A percentile compares a stretch with the other conserved stretches of the same genome.
Conservation (phyloP, 2,888 invertebrate species). For the Chloromyia formosa region DNA sequence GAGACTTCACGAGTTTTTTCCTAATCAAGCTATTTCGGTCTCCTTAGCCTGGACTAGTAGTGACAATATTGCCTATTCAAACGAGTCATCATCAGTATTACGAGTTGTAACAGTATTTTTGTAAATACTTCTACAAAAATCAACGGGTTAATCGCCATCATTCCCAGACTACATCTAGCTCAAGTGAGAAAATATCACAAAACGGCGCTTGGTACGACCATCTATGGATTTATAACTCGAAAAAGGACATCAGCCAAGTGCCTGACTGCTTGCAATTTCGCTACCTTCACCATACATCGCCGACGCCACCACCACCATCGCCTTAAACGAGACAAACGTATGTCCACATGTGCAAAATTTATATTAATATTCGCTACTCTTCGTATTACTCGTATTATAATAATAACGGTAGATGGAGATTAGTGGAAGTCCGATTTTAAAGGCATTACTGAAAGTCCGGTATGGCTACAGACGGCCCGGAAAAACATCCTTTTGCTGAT, state of each 20-base stretch:
- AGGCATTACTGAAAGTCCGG: not conserved
- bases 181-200: conserved; percentile 48
- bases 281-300: conserved; percentile 20
- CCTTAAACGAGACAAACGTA: conserved; percentile 31
- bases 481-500: conserved; percentile 1
- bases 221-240: conserved; percentile 46
- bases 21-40: no score
- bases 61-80: no score
- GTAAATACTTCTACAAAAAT: no score
- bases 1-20: no score
- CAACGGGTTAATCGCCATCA: conserved; percentile 22
- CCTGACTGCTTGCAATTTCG: conserved; percentile 9
- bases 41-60: no score
- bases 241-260: conserved; percentile 37
- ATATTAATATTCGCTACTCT: conserved; percentile 40
- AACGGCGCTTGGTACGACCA: conserved; percentile 2
- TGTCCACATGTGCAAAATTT: conserved; percentile 43
- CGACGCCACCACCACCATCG: not conserved
- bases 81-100: no score
- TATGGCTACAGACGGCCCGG: not conserved
- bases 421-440: conserved; percentile 16
- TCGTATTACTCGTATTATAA: conserved; percentile 28
- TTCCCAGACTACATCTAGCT: conserved; percentile 30
- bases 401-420: conserved; percentile 35
- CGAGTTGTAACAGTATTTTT: no score